Conservation (phyloP, 2,888 invertebrate species). For the Amblyteles armatorius region DNA sequence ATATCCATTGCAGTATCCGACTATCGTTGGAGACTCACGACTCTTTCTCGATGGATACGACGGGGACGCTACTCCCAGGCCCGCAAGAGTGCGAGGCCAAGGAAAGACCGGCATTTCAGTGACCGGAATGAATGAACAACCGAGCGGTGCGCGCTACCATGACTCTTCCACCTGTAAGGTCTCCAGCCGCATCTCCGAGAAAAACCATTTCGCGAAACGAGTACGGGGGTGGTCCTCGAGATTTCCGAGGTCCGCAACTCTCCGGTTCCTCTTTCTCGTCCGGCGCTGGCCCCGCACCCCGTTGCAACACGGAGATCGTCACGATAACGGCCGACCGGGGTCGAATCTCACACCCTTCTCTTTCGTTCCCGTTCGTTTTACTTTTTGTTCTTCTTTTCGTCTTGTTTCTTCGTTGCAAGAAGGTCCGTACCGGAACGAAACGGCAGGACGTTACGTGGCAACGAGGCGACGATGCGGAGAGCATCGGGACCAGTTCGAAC, state of each 20-base stretch:
- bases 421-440: slow-evolving; percentile 40
- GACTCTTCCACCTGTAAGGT: background rate
- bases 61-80: background rate
- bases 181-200: slow-evolving; percentile 44
- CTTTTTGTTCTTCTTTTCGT: background rate
- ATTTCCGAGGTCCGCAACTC: slow-evolving; percentile 43
- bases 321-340: slow-evolving; percentile 55
- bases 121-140: slow-evolving; percentile 45
- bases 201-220: slow-evolving; percentile 62
- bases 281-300: slow-evolving; percentile 15
- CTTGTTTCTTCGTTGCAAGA: slow-evolving; percentile 13
- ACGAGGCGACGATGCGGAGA: slow-evolving; percentile 40
- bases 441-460: slow-evolving; percentile 41
- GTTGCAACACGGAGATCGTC: slow-evolving; percentile 28
- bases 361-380: slow-evolving; percentile 10
- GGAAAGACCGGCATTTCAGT: background rate
- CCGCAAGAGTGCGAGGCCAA: background rate
- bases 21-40: slow-evolving; percentile 12
- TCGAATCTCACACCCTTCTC: slow-evolving; percentile 40
- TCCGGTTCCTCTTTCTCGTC: slow-evolving; percentile 15
- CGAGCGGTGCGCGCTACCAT: background rate
- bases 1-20: slow-evolving; percentile 14
- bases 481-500: slow-evolving; percentile 47
- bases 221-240: slow-evolving; percentile 62
- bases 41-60: slow-evolving; percentile 38